phyloP scores from a whole-genome alignment of 1,140 invertebrate genomes.

The Ptiloglossa arizonensis region DNA sequence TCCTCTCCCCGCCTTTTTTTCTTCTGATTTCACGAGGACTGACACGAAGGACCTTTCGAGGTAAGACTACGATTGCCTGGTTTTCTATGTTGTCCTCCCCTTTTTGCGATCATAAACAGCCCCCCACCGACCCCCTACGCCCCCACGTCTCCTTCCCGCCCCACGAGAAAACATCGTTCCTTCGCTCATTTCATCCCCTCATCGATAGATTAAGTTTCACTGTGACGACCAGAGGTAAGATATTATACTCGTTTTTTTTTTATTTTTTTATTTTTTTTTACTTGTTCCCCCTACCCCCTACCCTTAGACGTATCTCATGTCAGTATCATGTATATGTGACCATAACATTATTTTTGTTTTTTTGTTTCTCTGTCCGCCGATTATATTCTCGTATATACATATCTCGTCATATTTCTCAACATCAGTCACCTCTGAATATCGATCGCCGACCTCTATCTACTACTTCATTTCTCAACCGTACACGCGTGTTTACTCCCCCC shows the following conservation, averaged over 20 bases:
- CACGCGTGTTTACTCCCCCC: too few relatives aligned
- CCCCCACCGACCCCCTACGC: neutral
- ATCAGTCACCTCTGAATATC: neutral
- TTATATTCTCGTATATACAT: constrained; percentile 19
- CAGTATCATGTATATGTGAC: neutral
- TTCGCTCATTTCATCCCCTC: constrained; percentile 3
- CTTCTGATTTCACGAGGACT: constrained; percentile 37
- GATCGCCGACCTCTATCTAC: neutral
- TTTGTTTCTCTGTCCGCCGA: too few relatives aligned
- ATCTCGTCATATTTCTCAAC: constrained; percentile 24
- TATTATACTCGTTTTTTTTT: constrained; percentile 25
- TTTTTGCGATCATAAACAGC: constrained; percentile 13
- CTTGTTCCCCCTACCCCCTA: too few relatives aligned
- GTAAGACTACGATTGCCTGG: constrained; percentile 52
- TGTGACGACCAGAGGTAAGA: constrained; percentile 48
- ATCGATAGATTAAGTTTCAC: constrained; percentile 47
- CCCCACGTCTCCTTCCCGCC: too few relatives aligned
- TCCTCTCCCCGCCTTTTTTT: neutral
- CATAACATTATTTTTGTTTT: neutral
- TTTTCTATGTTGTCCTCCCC: constrained; percentile 42
- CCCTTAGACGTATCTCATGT: constrained; percentile 6
- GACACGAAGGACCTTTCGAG: constrained; percentile 42
- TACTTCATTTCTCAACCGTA: constrained; percentile 17
- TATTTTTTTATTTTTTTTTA: neutral
- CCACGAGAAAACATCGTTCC: neutral